Evolutionary conservation across 92 coral and sea anemone species (phyloP).

Genomic region (Zoanthus sociatus): DNA sequence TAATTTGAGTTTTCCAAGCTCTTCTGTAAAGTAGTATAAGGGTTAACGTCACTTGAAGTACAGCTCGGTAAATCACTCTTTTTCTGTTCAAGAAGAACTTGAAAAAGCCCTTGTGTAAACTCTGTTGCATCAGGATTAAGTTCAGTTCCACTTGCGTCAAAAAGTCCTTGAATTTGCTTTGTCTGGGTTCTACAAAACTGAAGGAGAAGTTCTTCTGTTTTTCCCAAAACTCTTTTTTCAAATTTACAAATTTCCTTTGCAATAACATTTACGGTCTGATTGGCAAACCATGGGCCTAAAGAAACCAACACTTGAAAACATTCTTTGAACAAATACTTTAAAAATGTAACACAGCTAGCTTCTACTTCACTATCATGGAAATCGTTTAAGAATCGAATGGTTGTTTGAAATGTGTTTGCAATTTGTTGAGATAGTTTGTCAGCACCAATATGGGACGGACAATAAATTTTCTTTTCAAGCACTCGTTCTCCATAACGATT

Average conservation of each 20-base stretch:
- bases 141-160: slow-evolving; percentile 25
- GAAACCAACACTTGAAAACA: slow-evolving; percentile 60
- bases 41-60: not conserved
- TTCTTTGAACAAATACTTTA: slow-evolving; percentile 51
- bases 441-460: slow-evolving; percentile 15
- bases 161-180: slow-evolving; percentile 9
- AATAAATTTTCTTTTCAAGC: slow-evolving; percentile 52
- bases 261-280: slow-evolving; percentile 29
- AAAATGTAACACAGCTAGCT: slow-evolving; percentile 35
- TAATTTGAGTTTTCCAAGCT: too few species aligned
- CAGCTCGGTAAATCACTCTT: not conserved
- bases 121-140: slow-evolving; percentile 15
- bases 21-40: not conserved
- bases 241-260: slow-evolving; percentile 65
- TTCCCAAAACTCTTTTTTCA: slow-evolving; percentile 56
- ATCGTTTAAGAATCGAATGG: slow-evolving; percentile 56
- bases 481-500: slow-evolving; percentile 80
- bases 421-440: slow-evolving; percentile 33
- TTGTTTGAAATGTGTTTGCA: slow-evolving; percentile 35
- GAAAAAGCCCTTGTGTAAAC: slow-evolving; percentile 30
- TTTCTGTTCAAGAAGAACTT: slow-evolving; percentile 31
- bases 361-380: slow-evolving; percentile 2
- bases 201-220: slow-evolving; percentile 23
- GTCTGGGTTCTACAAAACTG: slow-evolving; percentile 67
- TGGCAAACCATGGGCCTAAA: slow-evolving; percentile 71